Evolutionary conservation across 2,888 invertebrate genomes (phyloP), one percentile per base, ranked within the genome.

Genomic region (Physocephala rufipes): DNA sequence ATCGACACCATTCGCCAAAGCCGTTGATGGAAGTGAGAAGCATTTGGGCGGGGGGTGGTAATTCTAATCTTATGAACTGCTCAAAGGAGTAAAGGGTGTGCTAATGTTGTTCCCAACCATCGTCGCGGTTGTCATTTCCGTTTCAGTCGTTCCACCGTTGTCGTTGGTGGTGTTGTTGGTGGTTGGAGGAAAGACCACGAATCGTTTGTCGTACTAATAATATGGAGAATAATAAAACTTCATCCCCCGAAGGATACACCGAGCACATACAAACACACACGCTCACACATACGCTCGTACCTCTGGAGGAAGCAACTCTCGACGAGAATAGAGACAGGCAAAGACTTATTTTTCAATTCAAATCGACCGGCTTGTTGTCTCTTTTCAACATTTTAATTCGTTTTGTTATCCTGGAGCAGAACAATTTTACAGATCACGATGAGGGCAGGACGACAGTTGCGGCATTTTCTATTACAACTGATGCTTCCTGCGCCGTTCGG

Each of bases 201-300:
- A 80, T 81, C 80, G 81, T 81, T 80, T 80, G 81, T 78, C 81
- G 79, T 80, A 80, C 81, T 82, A 82, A 81, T 81, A 82, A 82
- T 81, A 79, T 79, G 79, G 76, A 81, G 80, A 79, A 81, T 81
- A 81, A 81, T 81, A 79, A 79, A 80, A 77, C 79, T 77, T 76
- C 75, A 71, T 70, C 51, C 71, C 36, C 73, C 61, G 58, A 69
- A 71, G 71, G 71, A 69, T 69, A 68, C 55, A 47, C 58, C 9
- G 36, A 36, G 9, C 36, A 9, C 36, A 36, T 9, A 36, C 36
- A 36, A 28, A 15, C 15, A 53, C 75, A 30, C 70, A 65, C 72
- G 73, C 73, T 67, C 76, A 71, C 73, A 51, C 61, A 70, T 66
- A 19, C 53, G 24, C 61, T 28, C 53, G 36, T 19, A 63, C 65